Evolutionary conservation across 2,113 vertebrate species (phyloP).

Genomic region (Bettongia penicillata): DNA sequence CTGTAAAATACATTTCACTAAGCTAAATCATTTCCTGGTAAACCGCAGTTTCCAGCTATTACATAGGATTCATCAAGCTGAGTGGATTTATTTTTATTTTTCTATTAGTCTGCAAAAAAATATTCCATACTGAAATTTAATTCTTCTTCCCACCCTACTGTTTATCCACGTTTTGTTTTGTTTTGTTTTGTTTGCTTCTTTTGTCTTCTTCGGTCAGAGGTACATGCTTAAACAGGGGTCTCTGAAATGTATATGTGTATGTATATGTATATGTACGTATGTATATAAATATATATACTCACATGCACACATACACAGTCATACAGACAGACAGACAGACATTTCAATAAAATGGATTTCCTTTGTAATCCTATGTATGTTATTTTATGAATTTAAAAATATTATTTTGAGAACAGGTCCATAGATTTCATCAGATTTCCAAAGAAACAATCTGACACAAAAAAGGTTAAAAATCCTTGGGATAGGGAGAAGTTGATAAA

Average conservation of each 20-base stretch:
- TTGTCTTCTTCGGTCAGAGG: not conserved
- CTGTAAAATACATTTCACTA: constrained; percentile 68
- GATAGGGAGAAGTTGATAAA: constrained; percentile 28
- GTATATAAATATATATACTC: not conserved
- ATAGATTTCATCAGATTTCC: not conserved
- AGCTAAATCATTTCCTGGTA: constrained; percentile 71
- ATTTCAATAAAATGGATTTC: not conserved
- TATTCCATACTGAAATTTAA: constrained; percentile 47
- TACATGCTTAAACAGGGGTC: not conserved
- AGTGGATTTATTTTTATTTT: constrained; percentile 75
- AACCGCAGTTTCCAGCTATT: constrained; percentile 67
- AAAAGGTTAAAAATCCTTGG: not conserved
- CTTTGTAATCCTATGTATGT: not conserved
- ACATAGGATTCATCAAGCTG: constrained; percentile 71
- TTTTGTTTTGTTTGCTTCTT: not conserved
- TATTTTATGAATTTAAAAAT: not conserved
- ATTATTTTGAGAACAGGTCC: not conserved
- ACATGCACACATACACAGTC: not conserved
- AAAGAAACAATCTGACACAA: not conserved
- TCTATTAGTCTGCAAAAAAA: constrained; percentile 72
- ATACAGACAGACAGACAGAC: not conserved
- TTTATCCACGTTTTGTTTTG: not conserved
- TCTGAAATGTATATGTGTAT: not conserved
- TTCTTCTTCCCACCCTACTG: constrained; percentile 19
- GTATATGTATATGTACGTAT: not conserved